Percentiles rank a stretch among this genome's conserved stretches.
phyloP scores from a whole-genome alignment of 2,797 vertebrate genomes.

The Enteromius argenteus region DNA sequence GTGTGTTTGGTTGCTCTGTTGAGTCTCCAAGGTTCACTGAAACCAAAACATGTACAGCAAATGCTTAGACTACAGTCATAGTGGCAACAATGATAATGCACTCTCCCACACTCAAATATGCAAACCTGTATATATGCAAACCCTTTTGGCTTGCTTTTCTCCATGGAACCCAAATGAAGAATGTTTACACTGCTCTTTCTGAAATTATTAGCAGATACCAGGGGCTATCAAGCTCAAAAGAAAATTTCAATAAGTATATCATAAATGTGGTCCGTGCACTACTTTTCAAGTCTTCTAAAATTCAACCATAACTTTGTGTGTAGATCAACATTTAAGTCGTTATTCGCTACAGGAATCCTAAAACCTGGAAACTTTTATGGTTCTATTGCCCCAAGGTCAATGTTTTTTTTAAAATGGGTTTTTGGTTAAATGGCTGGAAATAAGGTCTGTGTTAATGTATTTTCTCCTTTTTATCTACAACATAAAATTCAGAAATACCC shows the following conservation, averaged over 20 bases:
- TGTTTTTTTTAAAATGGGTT: background rate
- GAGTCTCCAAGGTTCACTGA: constrained; percentile 37
- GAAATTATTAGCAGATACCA: background rate
- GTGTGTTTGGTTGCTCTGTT: constrained; percentile 34
- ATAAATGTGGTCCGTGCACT: background rate
- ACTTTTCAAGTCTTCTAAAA: background rate
- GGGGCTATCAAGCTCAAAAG: background rate
- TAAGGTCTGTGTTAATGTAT: background rate
- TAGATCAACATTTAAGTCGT: background rate
- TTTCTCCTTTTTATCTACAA: background rate
- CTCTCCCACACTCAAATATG: constrained; percentile 42
- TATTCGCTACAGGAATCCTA: background rate
- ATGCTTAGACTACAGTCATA: constrained; percentile 31
- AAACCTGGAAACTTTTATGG: background rate
- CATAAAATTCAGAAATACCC: background rate
- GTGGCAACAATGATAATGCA: constrained; percentile 47
- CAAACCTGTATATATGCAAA: background rate
- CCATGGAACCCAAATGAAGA: background rate
- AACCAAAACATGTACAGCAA: constrained; percentile 47
- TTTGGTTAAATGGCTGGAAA: background rate
- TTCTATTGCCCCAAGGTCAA: background rate
- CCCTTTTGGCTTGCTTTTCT: background rate
- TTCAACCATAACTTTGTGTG: background rate
- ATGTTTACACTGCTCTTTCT: constrained; percentile 1
- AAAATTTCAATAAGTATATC: no score